Conservation (phyloP, 2,113 vertebrate genomes). For the Nyctereutes procyonoides region DNA sequence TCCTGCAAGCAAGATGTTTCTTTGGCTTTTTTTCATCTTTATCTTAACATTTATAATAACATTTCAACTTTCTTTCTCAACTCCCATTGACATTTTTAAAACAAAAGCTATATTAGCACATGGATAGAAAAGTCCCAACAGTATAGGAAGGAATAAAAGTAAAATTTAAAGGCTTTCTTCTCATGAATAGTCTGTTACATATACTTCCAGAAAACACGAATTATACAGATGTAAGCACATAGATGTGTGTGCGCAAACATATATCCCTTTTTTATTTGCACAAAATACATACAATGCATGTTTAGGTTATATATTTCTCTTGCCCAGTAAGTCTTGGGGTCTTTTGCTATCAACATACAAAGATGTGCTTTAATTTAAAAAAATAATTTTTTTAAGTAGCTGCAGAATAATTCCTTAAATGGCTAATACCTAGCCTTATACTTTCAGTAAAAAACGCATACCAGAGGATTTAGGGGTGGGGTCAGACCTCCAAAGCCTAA, state of each 20-base stretch:
- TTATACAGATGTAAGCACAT: background rate
- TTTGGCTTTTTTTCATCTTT: background rate
- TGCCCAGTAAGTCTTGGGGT: background rate
- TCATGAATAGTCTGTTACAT: background rate
- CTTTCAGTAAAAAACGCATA: background rate
- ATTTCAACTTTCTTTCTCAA: background rate
- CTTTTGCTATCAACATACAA: background rate
- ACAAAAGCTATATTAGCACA: background rate
- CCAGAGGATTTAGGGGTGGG: background rate
- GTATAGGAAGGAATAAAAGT: background rate
- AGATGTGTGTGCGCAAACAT: background rate
- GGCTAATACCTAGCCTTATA: background rate
- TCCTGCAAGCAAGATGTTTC: background rate
- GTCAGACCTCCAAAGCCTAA: background rate
- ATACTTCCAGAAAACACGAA: background rate
- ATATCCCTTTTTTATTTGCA: background rate
- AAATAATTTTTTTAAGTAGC: background rate
- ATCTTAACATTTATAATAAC: background rate
- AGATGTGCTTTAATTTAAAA: background rate
- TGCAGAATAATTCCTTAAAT: background rate
- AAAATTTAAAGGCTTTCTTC: background rate
- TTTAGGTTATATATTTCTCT: background rate
- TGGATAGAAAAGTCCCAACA: background rate
- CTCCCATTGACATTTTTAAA: background rate
- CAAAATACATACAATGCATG: background rate